Evolutionary conservation across 2,113 vertebrate genomes (phyloP).

Genomic region (Eonycteris spelaea): DNA sequence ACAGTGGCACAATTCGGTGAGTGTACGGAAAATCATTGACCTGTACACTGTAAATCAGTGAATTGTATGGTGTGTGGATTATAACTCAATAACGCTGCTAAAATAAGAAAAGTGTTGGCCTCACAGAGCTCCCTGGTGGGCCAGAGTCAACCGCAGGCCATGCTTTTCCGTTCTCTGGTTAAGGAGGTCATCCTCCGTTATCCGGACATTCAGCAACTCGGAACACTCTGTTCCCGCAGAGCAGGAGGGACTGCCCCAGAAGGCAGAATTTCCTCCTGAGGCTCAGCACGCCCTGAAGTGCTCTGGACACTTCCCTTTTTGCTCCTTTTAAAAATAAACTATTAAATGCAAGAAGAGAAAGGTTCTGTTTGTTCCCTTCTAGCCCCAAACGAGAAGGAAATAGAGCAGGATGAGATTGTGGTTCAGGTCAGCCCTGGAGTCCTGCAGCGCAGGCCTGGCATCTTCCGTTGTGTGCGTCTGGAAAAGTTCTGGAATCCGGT

Average conservation of each 20-base stretch:
- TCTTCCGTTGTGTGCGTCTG: fast-evolving
- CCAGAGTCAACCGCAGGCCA: background rate
- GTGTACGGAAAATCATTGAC: fast-evolving
- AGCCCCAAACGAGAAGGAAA: background rate
- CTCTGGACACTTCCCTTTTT: background rate
- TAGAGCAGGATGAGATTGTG: background rate
- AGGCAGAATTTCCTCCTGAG: background rate
- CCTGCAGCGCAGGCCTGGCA: fast-evolving
- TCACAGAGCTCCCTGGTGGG: fast-evolving
- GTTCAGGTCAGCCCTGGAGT: background rate
- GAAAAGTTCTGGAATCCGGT: background rate
- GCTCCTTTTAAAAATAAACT: conserved; percentile 9
- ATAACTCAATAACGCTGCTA: background rate
- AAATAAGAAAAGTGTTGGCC: too few species aligned
- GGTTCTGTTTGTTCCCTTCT: background rate
- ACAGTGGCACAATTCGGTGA: background rate
- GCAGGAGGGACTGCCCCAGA: background rate
- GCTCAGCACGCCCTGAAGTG: background rate
- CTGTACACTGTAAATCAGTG: background rate
- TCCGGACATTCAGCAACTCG: background rate
- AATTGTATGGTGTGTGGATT: background rate
- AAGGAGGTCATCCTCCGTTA: background rate
- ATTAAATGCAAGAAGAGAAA: background rate
- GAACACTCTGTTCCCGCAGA: background rate
- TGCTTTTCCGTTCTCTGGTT: background rate